phyloP scores from a whole-genome alignment of 2,888 invertebrate species.

The Acronicta aceris region DNA sequence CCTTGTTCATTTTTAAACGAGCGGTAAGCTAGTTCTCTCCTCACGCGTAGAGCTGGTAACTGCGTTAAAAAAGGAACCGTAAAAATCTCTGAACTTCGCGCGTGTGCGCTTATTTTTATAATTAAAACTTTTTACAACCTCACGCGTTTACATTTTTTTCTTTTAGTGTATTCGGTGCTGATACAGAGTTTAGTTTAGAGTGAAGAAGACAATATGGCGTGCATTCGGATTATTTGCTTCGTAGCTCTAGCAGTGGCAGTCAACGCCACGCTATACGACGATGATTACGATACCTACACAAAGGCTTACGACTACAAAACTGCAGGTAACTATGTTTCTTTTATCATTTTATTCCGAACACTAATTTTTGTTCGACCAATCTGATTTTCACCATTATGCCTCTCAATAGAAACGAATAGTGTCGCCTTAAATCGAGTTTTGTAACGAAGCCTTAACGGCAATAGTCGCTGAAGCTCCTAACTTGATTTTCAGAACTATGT shows the following conservation, averaged over 20 bases:
- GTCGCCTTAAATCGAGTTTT: conserved; percentile 69
- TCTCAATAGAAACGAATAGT: conserved; percentile 64
- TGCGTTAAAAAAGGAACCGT: conserved; percentile 62
- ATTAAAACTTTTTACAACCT: conserved; percentile 6
- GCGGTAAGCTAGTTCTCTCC: conserved; percentile 37
- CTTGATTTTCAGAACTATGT: conserved; percentile 60
- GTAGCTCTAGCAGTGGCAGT: conserved; percentile 68
- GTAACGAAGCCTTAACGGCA: conserved; percentile 66
- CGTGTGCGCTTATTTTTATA: conserved; percentile 19
- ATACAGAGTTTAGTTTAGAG: conserved; percentile 39
- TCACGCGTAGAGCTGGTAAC: conserved; percentile 31
- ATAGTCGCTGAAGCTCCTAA: conserved; percentile 60
- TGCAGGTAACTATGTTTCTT: conserved; percentile 70
- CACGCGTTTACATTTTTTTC: conserved; percentile 15
- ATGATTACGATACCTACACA: conserved; percentile 84
- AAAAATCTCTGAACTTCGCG: conserved; percentile 50
- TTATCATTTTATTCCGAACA: conserved; percentile 32
- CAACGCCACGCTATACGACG: conserved; percentile 80
- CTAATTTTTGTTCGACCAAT: conserved; percentile 55
- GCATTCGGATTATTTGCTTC: conserved; percentile 71
- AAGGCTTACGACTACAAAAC: conserved; percentile 79
- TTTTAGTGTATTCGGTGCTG: conserved; percentile 56
- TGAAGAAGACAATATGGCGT: conserved; percentile 67
- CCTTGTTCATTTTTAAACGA: conserved; percentile 43
- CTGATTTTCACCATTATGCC: conserved; percentile 65